phyloP scores from a whole-genome alignment of 2,797 vertebrate genomes.

The Chrysocyon brachyurus region DNA sequence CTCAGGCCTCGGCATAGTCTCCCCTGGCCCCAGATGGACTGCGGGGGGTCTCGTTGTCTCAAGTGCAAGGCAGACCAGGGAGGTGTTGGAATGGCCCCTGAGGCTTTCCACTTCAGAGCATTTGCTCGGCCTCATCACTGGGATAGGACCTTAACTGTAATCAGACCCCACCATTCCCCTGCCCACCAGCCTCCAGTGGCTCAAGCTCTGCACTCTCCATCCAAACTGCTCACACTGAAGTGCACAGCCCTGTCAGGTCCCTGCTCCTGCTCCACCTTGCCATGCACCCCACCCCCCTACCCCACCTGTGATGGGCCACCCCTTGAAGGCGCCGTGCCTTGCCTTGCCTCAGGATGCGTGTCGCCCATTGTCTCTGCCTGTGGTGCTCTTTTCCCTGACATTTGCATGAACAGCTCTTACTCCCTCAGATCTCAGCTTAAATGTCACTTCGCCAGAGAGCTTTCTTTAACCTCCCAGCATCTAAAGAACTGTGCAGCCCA shows the following conservation, averaged over 20 bases:
- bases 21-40: neutral
- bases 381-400: neutral
- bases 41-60: neutral
- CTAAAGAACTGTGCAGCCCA: neutral
- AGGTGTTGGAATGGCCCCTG: neutral
- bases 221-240: neutral
- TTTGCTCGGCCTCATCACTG: neutral
- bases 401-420: neutral
- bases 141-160: neutral
- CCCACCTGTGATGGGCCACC: too few species aligned
- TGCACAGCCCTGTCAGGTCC: too few species aligned
- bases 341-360: accelerated
- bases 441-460: neutral
- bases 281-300: too few species aligned
- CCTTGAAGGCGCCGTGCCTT: neutral
- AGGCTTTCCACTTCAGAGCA: accelerated
- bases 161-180: neutral
- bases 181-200: neutral
- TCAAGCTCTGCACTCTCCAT: accelerated
- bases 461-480: neutral
- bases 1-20: too few species aligned
- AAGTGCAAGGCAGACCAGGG: neutral
- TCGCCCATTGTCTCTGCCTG: neutral
- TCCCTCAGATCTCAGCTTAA: neutral
- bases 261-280: neutral